Percentiles rank a stretch among this genome's conserved stretches.
These are phyloP conservation scores for Mamestra brassicae DNA, from an alignment of 2,888 invertebrate genomes.

Conservation along the genomic window DNA sequence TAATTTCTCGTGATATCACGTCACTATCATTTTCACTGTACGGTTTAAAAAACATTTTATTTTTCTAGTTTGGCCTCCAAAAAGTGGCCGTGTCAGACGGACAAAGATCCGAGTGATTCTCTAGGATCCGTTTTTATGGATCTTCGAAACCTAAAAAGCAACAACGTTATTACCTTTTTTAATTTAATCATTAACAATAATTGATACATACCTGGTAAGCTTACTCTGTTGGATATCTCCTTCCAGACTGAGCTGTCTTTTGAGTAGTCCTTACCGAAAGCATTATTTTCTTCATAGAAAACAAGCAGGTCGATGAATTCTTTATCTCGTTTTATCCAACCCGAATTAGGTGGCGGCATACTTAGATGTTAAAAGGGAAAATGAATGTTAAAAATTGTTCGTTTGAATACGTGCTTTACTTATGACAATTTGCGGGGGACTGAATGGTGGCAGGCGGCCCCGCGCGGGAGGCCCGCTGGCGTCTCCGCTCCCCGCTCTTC, in stretches of 20 bases:
- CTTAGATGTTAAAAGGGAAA: slow-evolving; percentile 1
- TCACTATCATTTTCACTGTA: too few relatives aligned
- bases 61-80: too few relatives aligned
- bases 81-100: too few relatives aligned
- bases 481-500: slow-evolving; percentile 1
- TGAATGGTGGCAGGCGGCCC: slow-evolving; percentile 26
- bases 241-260: neutral
- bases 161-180: neutral
- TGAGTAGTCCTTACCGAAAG: neutral
- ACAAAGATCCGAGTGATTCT: too few relatives aligned
- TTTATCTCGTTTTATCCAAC: slow-evolving; percentile 2
- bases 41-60: too few relatives aligned
- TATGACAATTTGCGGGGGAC: slow-evolving; percentile 18
- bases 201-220: slow-evolving; percentile 30
- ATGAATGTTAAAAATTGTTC: neutral
- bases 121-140: too few relatives aligned
- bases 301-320: slow-evolving; percentile 1
- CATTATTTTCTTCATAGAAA: slow-evolving; percentile 9
- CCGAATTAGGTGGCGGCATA: neutral
- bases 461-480: slow-evolving; percentile 12
- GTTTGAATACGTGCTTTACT: slow-evolving; percentile 15
- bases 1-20: too few relatives aligned
- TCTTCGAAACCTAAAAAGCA: neutral
- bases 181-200: neutral
- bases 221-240: neutral